Percentiles rank a stretch among this genome's conserved stretches.
These are phyloP conservation scores for Ichneumoninae sp. DNA, from an alignment of 2,888 invertebrate genomes.

Conservation along the genomic window DNA sequence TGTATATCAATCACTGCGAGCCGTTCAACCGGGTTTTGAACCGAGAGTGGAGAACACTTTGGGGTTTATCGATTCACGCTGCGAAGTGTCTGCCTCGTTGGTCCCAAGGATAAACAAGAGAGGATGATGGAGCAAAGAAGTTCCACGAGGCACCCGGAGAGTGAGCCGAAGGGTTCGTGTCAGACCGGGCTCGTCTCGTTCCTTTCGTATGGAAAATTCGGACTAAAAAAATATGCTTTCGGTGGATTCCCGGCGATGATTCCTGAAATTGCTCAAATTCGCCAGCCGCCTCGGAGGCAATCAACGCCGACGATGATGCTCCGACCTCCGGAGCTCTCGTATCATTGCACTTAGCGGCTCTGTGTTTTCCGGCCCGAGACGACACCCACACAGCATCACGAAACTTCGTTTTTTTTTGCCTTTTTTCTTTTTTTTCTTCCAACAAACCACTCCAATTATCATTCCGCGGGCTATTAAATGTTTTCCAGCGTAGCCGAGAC, in stretches of 20 bases:
- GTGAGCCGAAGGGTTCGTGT: not conserved
- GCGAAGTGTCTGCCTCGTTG: conserved; percentile 21
- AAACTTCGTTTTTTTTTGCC: conserved; percentile 54
- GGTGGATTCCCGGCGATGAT: not conserved
- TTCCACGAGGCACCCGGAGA: not conserved
- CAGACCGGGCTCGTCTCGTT: not conserved
- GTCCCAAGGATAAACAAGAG: conserved; percentile 2
- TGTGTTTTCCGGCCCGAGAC: conserved; percentile 54
- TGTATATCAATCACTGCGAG: conserved; percentile 60
- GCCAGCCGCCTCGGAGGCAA: conserved; percentile 21
- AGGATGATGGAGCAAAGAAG: conserved; percentile 1
- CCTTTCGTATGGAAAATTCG: not conserved
- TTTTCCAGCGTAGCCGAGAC: conserved; percentile 65
- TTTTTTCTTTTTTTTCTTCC: conserved; percentile 25
- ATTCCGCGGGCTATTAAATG: conserved; percentile 71
- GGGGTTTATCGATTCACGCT: conserved; percentile 34
- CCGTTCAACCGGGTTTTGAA: not conserved
- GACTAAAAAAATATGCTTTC: not conserved
- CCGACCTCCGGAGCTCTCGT: conserved; percentile 30
- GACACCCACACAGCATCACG: conserved; percentile 56
- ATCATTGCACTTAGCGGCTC: conserved; percentile 41
- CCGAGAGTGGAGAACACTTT: conserved; percentile 30
- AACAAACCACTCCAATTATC: conserved; percentile 73
- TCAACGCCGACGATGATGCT: conserved; percentile 39
- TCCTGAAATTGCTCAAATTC: not conserved